Conservation (phyloP, 2,888 invertebrate genomes). For the Minunthozetes semirufus region DNA sequence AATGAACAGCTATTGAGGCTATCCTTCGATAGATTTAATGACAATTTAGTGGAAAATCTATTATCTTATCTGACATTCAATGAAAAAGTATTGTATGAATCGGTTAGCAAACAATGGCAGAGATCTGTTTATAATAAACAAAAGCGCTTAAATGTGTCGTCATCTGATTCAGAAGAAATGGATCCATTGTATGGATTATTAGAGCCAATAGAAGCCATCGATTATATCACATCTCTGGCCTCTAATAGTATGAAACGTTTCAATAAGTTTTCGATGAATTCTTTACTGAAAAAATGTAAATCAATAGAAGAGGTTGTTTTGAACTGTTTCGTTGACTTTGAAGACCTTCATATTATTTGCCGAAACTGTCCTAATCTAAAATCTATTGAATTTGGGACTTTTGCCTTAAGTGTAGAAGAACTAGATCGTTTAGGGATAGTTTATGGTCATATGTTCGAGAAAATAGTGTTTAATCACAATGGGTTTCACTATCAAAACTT, state of each 20-base stretch:
- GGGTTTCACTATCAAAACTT: background rate
- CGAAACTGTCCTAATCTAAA: background rate
- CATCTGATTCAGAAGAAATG: too few relatives aligned
- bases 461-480: background rate
- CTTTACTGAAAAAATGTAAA: background rate
- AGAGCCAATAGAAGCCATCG: background rate
- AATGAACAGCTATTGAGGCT: background rate
- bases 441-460: background rate
- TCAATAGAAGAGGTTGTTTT: background rate
- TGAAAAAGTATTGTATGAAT: conserved; percentile 10
- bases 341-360: background rate
- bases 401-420: background rate
- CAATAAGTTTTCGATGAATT: background rate
- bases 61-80: conserved; percentile 6
- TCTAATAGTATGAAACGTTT: background rate
- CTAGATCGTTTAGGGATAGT: background rate
- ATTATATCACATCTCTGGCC: background rate
- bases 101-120: background rate
- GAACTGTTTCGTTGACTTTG: background rate
- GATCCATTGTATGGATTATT: background rate
- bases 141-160: background rate
- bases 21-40: conserved; percentile 10
- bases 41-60: background rate
- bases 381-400: background rate
- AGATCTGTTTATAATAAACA: background rate